These are phyloP conservation scores for Nipponia nippon DNA, from an alignment of 2,113 vertebrate species.

Conservation along the genomic window DNA sequence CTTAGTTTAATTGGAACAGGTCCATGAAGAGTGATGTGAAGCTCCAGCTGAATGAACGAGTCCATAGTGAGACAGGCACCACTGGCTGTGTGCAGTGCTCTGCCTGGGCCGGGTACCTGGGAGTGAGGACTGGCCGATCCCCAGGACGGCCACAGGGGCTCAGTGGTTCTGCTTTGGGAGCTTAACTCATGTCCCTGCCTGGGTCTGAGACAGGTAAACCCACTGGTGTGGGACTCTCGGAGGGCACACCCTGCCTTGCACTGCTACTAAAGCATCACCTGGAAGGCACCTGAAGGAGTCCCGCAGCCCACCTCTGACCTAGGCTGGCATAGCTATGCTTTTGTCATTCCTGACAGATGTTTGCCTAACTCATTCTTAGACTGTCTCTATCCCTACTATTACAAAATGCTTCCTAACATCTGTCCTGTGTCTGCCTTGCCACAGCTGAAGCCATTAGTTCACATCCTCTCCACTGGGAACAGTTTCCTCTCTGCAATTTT, in stretches of 20 bases:
- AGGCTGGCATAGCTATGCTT: neutral
- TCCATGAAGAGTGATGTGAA: neutral
- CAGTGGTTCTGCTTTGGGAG: neutral
- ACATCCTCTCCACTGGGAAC: neutral
- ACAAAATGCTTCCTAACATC: neutral
- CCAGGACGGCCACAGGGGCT: neutral
- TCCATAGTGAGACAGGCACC: neutral
- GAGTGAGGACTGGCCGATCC: neutral
- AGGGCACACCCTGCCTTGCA: neutral
- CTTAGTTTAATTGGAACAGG: neutral
- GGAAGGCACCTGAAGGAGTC: neutral
- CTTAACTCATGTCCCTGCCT: rapidly evolving
- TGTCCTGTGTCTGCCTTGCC: neutral
- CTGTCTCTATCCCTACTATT: neutral
- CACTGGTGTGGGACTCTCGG: neutral
- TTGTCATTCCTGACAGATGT: neutral
- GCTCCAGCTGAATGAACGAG: neutral
- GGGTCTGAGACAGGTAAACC: neutral
- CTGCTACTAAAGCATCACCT: neutral
- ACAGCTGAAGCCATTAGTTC: neutral
- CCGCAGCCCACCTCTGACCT: neutral
- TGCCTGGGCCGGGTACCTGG: neutral
- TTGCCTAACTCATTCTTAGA: neutral
- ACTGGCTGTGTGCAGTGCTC: neutral
- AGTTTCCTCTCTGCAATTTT: neutral